Base-by-base conservation (phyloP, 1,140 invertebrate species). In the Drosophila melanogaster region DNA sequence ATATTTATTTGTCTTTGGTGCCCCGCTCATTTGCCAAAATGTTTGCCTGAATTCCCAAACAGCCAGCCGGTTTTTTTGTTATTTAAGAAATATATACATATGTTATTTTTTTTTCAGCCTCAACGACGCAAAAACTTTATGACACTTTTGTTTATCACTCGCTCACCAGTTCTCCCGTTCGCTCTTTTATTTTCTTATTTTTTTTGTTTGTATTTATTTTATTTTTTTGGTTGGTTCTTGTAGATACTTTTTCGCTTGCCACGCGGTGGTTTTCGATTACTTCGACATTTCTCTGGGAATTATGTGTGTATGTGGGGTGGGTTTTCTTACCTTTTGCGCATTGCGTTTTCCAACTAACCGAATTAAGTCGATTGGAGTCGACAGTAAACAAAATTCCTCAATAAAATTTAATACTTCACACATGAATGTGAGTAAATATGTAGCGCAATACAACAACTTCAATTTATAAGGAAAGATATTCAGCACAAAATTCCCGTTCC, bases 61-160 rank as follows among this genome's bases (percentile, higher is more conserved):
- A 15, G 38, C 38, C 50, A 53, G 69, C 60, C 47, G 55, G 61
- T 73, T 59, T 67, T 38, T 61, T 67, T 66, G 8, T 43, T 44
- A 35, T 59, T 49, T 33, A 46, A 55, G 33, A 56, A 33, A 56
- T 7, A 14, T 7, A 56, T 47, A 70, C 26, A 35, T 46, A 44
- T 40, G 17, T 56, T 46, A 44, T 40, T n/a, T 56, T 54, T 77
- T 70, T 61, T 51, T 51, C 26, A 50, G 47, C 24, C n/a, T 54
- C 67, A 79, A 65, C 84, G 84, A 89, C 84, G 84, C 84, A 89
- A 89, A 90, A 89, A 84, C 80, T 89, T 89, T 90, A 89, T 73
- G 84, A 89, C 72, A 84, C 44, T 80, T 72, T 66, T 71, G 53
- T 80, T 67, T 73, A 59, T 67, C 44, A 43, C 64, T 10, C 22